These are phyloP conservation scores for Tigriopus californicus DNA, from an alignment of 2,888 invertebrate genomes.

Conservation along the genomic window DNA sequence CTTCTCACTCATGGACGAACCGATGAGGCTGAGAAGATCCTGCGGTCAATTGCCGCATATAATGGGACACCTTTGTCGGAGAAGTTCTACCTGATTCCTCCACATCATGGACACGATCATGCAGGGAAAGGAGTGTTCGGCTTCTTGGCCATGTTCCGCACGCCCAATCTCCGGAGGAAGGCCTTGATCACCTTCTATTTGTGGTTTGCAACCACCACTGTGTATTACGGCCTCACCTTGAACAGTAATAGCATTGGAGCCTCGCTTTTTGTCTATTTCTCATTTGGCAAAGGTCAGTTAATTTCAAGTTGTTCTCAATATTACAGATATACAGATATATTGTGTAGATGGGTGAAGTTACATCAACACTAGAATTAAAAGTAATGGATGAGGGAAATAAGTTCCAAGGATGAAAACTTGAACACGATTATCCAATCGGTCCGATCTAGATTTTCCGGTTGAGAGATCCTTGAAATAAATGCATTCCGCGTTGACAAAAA, in stretches of 20 bases:
- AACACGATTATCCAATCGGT: too few relatives aligned
- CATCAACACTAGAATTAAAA: too few relatives aligned
- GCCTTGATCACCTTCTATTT: conserved; percentile 7
- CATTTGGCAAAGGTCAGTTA: background rate
- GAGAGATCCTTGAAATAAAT: too few relatives aligned
- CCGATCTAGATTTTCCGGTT: too few relatives aligned
- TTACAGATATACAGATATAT: background rate
- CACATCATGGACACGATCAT: background rate
- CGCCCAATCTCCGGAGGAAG: conserved; percentile 1
- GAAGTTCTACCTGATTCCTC: background rate
- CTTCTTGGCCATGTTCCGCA: background rate
- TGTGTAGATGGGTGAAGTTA: too few relatives aligned
- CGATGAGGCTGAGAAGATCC: background rate
- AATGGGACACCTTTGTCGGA: background rate
- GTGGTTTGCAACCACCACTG: conserved; percentile 7
- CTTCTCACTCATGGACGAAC: background rate
- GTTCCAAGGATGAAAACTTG: too few relatives aligned
- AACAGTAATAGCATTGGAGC: conserved; percentile 8
- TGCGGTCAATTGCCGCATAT: background rate
- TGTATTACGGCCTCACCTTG: conserved; percentile 10
- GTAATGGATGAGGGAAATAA: too few relatives aligned
- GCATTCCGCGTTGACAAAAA: too few relatives aligned
- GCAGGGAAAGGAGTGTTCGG: background rate
- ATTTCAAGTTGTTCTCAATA: background rate
- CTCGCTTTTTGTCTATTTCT: conserved; percentile 12